Base-by-base conservation (phyloP, 2,113 vertebrate species). In the Blennius ocellaris region DNA sequence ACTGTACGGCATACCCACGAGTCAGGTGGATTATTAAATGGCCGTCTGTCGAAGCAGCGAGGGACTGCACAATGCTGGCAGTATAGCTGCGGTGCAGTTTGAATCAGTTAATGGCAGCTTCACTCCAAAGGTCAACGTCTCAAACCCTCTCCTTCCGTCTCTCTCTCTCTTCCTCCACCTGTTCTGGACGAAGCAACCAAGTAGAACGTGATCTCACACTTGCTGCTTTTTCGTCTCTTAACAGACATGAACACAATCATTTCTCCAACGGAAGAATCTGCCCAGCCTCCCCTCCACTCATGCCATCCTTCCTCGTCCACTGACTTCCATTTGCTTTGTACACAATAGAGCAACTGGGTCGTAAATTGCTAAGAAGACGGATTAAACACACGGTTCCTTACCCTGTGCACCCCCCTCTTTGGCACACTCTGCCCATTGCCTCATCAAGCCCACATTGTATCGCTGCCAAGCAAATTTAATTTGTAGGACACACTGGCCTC, bases 391-490 rank as follows among this genome's bases (percentile, higher is more conserved):
- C 58, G 5, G 11, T 44, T 72, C 5, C 9, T 15, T 11, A 48
- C 1, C 38, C 39, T 56, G 55, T 44, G 21, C 2, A 37, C 47
- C 40, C 17, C 6, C 40, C 57, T 53, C 48, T 57, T 70, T 44
- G 36, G 58, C 44, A 52, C 30, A 49, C 8, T 61, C 45, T 21
- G 60, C 50, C 21, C 66, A 16, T 16, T 14, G 7, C 49, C 71
- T 69, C 58, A 90, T 78, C 87, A 14, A 89, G 85, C 76, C 79
- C 84, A 61, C 59, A 82, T 86, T 79, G 88, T 75, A 57, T 65
- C 6, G 65, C 73, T 84, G 92, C 92, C 90, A 92, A 90, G 86
- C 51, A 74, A 92, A 93, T 94, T 87, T 58, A 79, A 90, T 93
- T 92, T 89, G 70, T 52, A 44, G 41, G 80, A 67, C 67, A 83